Percentiles rank a stretch among this genome's conserved stretches.
Conservation (phyloP, 2,797 vertebrate species). For the Cossypha polioptera region DNA sequence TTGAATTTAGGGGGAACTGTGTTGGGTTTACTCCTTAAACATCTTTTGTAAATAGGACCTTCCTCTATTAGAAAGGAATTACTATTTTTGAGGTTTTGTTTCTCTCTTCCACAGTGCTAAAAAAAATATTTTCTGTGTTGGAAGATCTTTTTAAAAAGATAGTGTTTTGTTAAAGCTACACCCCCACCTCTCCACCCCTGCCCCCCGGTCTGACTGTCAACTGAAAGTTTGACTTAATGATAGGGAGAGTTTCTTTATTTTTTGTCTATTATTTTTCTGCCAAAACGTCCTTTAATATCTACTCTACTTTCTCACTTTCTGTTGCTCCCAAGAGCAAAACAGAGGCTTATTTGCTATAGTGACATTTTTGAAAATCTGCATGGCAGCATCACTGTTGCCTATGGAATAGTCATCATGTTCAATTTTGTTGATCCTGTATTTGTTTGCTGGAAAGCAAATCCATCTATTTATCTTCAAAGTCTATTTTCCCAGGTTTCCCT, state of each 20-base stretch:
- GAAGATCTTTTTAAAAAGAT: fast-evolving
- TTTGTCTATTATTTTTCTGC: neutral
- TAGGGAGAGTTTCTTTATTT: neutral
- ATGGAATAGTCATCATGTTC: constrained; percentile 66
- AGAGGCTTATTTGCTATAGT: constrained; percentile 57
- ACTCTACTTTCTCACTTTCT: neutral
- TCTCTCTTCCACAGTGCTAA: neutral
- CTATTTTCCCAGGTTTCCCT: constrained; percentile 9
- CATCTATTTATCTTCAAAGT: constrained; percentile 65
- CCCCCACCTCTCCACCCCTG: no score
- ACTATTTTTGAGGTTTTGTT: neutral
- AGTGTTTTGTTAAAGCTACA: neutral
- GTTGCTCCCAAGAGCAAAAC: constrained; percentile 17
- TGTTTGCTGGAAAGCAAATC: constrained; percentile 65
- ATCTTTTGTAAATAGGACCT: neutral
- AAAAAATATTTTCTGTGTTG: neutral
- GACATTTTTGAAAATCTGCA: constrained; percentile 59
- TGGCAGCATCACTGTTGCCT: constrained; percentile 57
- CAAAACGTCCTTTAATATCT: neutral
- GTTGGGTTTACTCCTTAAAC: neutral
- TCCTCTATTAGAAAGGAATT: neutral
- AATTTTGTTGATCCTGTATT: constrained; percentile 59
- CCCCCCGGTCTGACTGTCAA: neutral
- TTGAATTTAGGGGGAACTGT: neutral
- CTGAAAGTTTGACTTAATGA: neutral